Evolutionary conservation across 1,140 invertebrate species (phyloP).

Genomic region (Solenopsis fugax): DNA sequence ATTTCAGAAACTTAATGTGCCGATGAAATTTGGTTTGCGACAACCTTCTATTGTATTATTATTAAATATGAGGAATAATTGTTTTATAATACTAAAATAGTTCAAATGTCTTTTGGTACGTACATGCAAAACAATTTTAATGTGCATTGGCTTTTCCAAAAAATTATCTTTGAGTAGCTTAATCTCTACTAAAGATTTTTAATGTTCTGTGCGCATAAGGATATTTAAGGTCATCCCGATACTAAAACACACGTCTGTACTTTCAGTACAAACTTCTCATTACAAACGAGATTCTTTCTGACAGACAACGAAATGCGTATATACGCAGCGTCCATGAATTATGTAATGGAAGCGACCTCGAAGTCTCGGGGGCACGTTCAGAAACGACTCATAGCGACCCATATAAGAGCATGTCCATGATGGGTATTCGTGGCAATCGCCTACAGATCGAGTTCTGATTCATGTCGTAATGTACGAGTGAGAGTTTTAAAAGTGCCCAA

Average conservation of each 20-base stretch:
- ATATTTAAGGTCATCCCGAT: not conserved
- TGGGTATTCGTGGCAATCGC: slow-evolving; percentile 69
- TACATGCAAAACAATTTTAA: not conserved
- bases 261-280: slow-evolving; percentile 2
- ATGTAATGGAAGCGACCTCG: slow-evolving; percentile 73
- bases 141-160: not conserved
- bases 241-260: not conserved
- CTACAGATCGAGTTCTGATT: slow-evolving; percentile 57
- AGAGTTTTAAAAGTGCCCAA: slow-evolving; percentile 62
- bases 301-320: slow-evolving; percentile 42
- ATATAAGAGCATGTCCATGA: slow-evolving; percentile 80
- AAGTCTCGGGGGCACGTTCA: slow-evolving; percentile 61
- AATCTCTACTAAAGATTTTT: not conserved
- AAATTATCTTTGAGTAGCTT: not conserved
- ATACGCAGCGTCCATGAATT: slow-evolving; percentile 64
- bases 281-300: not conserved
- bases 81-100: not conserved
- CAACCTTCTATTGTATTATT: no score
- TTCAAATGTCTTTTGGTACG: not conserved
- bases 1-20: no score
- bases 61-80: not conserved
- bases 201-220: not conserved
- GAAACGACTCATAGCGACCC: slow-evolving; percentile 74
- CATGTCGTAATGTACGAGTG: not conserved
- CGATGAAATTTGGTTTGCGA: no score